phyloP scores from a whole-genome alignment of 2,888 invertebrate species.

The Aphelenchoides bicaudatus region DNA sequence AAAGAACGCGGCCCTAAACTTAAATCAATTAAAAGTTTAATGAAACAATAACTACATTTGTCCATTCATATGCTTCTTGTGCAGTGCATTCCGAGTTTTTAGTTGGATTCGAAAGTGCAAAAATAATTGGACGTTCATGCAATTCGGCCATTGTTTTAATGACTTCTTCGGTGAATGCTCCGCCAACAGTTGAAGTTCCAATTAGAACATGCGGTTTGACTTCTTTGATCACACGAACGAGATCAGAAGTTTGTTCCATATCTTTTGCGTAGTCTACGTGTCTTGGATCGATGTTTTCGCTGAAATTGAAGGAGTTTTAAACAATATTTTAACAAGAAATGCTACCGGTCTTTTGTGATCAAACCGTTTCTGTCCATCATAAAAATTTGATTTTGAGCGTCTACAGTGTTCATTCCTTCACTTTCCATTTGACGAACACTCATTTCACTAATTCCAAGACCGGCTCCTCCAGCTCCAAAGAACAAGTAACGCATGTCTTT shows the following conservation, averaged over 20 bases:
- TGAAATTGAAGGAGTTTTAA: neutral
- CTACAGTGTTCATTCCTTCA: constrained; percentile 74
- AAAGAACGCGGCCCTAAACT: constrained; percentile 82
- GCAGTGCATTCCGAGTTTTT: constrained; percentile 97
- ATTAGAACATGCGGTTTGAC: constrained; percentile 86
- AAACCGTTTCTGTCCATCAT: constrained; percentile 93
- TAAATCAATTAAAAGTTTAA: too few species aligned
- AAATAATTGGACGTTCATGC: constrained; percentile 84
- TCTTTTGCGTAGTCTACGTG: constrained; percentile 79
- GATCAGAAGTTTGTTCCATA: constrained; percentile 72
- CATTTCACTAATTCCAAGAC: constrained; percentile 85
- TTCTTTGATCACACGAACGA: constrained; percentile 75
- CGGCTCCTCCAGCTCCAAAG: constrained; percentile 94
- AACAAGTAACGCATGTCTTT: constrained; percentile 83
- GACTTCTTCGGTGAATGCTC: constrained; percentile 86
- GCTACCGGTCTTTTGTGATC: constrained; percentile 70
- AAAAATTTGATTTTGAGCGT: constrained; percentile 80
- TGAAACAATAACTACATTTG: constrained; percentile 69
- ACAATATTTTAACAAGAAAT: neutral
- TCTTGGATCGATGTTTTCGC: constrained; percentile 34
- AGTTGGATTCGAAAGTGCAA: constrained; percentile 96
- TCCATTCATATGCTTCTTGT: constrained; percentile 83
- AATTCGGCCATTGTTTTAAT: constrained; percentile 78
- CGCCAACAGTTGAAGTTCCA: constrained; percentile 71
- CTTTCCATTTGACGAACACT: constrained; percentile 86